phyloP scores from a whole-genome alignment of 2,888 invertebrate species.

The Drosophila mimetica region DNA sequence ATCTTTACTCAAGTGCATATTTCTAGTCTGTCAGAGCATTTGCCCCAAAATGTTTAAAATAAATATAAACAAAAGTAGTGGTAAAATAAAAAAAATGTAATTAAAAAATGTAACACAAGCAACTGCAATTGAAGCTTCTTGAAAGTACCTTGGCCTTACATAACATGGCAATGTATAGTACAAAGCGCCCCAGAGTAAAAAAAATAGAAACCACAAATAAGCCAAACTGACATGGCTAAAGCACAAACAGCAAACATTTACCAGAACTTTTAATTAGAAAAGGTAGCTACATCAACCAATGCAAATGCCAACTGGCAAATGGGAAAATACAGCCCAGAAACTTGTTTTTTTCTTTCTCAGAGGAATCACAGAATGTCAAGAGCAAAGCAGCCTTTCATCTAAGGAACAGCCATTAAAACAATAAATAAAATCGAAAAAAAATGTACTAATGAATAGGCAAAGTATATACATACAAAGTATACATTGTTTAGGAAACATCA shows the following conservation, averaged over 20 bases:
- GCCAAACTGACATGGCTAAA: conserved; percentile 26
- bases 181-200: neutral
- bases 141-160: neutral
- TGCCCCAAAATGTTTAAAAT: too few species aligned
- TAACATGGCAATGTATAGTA: neutral
- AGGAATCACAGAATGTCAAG: conserved; percentile 15
- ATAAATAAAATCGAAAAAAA: conserved; percentile 25
- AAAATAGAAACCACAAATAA: conserved; percentile 19
- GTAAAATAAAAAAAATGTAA: too few species aligned
- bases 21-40: too few species aligned
- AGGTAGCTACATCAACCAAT: conserved; percentile 24
- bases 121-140: too few species aligned
- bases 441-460: conserved; percentile 43
- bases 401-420: conserved; percentile 10
- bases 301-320: conserved; percentile 1
- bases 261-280: conserved; percentile 68
- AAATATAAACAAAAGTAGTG: too few species aligned
- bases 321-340: conserved; percentile 19
- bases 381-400: neutral
- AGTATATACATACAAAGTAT: neutral
- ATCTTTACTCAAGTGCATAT: too few species aligned
- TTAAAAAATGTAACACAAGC: too few species aligned
- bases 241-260: conserved; percentile 42
- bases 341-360: neutral
- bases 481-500: neutral